Evolutionary conservation across 2,797 vertebrate species (phyloP).

Genomic region (Sylvilagus floridanus): DNA sequence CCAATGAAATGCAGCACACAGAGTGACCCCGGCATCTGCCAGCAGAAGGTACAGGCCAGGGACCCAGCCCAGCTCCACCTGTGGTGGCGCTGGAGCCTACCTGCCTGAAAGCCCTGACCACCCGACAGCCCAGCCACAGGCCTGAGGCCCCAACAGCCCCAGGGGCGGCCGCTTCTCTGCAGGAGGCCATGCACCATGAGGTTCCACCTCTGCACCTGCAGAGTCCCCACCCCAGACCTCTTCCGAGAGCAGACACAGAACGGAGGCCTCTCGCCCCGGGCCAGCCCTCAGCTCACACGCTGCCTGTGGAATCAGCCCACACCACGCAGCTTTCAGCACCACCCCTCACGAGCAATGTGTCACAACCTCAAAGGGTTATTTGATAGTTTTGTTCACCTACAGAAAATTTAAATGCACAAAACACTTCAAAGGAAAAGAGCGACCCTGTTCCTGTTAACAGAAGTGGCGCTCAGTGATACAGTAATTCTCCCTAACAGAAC

Average conservation of each 20-base stretch:
- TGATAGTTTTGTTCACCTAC: conserved; percentile 82
- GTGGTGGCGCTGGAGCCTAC: neutral
- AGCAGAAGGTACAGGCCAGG: neutral
- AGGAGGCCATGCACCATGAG: neutral
- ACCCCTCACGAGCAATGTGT: neutral
- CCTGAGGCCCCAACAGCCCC: no score
- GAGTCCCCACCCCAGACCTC: no score
- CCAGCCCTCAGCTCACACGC: neutral
- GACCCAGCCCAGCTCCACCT: neutral
- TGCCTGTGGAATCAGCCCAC: accelerated
- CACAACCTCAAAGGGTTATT: conserved; percentile 71
- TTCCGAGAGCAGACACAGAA: accelerated
- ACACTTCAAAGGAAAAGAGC: conserved; percentile 79
- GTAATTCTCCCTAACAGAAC: conserved; percentile 86
- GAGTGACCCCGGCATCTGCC: no score
- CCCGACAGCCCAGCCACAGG: neutral
- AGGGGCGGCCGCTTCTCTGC: neutral
- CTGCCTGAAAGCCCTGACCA: neutral
- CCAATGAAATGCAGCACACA: no score
- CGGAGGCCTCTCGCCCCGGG: no score
- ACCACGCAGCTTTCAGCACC: neutral
- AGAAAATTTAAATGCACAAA: conserved; percentile 83
- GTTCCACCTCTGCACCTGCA: neutral
- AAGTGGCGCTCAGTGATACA: conserved; percentile 82
- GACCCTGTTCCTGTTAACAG: conserved; percentile 88